These are phyloP conservation scores for Uropetala carovei DNA, from an alignment of 2,888 invertebrate species.

Conservation along the genomic window DNA sequence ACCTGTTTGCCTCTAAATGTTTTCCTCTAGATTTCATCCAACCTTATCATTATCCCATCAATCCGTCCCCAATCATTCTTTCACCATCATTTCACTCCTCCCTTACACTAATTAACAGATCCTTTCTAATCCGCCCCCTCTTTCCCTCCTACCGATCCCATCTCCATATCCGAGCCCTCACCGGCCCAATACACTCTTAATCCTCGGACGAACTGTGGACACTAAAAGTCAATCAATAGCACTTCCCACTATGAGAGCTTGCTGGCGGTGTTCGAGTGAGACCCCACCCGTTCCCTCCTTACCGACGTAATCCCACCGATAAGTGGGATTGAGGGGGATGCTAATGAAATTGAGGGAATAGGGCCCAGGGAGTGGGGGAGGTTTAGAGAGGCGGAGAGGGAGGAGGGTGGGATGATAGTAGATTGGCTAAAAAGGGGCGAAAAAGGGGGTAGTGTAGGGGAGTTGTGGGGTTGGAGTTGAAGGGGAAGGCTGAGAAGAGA, in stretches of 20 bases:
- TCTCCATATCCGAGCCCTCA: background rate
- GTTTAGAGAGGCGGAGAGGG: background rate
- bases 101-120: too few relatives aligned
- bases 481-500: too few relatives aligned
- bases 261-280: background rate
- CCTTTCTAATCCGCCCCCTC: too few relatives aligned
- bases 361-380: background rate
- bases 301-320: background rate
- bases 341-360: background rate
- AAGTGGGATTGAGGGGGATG: background rate
- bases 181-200: background rate
- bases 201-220: background rate
- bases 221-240: slow-evolving; percentile 6
- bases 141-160: too few relatives aligned
- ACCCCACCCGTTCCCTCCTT: background rate
- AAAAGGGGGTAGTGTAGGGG: background rate
- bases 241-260: background rate
- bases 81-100: too few relatives aligned
- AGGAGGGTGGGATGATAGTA: background rate
- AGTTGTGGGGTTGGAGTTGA: too few relatives aligned
- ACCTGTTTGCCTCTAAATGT: too few relatives aligned
- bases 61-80: too few relatives aligned
- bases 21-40: too few relatives aligned
- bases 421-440: background rate
- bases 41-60: too few relatives aligned